phyloP scores from a whole-genome alignment of 2,113 vertebrate species.

The Solea solea region DNA sequence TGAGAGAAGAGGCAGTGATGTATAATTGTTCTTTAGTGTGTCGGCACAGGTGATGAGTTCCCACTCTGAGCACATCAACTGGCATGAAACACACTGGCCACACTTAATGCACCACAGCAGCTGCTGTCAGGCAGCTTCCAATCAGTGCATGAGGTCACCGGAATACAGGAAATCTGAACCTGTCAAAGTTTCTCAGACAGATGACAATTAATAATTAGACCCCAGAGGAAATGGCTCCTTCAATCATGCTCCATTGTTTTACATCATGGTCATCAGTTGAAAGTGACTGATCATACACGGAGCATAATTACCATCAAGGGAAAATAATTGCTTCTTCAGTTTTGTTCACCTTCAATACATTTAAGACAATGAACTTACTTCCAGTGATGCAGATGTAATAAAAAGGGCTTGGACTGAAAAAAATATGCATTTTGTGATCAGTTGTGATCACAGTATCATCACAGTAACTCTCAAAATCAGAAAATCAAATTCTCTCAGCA shows the following conservation, averaged over 20 bases:
- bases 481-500: too few relatives aligned
- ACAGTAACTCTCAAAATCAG: too few relatives aligned
- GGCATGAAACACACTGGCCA: conserved; percentile 39
- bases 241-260: conserved; percentile 55
- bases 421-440: too few relatives aligned
- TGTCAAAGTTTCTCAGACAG: conserved; percentile 41
- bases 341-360: conserved; percentile 25
- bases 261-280: conserved; percentile 11
- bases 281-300: conserved; percentile 48
- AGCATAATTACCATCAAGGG: conserved; percentile 53
- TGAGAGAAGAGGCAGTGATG: conserved; percentile 21
- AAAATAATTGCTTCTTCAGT: conserved; percentile 47
- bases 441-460: too few relatives aligned
- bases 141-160: conserved; percentile 51
- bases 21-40: conserved; percentile 30
- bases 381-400: too few relatives aligned
- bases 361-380: too few relatives aligned
- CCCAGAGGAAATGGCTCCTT: conserved; percentile 58
- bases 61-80: conserved; percentile 40
- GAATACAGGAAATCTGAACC: conserved; percentile 50
- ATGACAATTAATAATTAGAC: conserved; percentile 66
- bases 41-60: conserved; percentile 37
- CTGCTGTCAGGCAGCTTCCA: conserved; percentile 36
- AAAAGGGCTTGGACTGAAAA: too few relatives aligned
- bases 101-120: conserved; percentile 45